Evolutionary conservation across 2,888 invertebrate species (phyloP).

Genomic region (Folsomia candida): DNA sequence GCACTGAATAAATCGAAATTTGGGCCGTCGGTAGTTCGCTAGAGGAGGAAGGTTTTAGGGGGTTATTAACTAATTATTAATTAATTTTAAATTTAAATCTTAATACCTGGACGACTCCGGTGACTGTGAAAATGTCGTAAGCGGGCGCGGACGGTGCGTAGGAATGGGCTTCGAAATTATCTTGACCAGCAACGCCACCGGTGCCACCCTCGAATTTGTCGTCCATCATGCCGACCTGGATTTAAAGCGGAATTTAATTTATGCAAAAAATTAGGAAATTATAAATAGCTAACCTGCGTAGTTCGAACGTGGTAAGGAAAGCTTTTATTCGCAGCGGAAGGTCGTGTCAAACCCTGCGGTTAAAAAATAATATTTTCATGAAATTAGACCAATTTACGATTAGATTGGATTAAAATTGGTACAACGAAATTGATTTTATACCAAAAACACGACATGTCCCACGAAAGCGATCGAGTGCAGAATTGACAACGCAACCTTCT

Average conservation of each 20-base stretch:
- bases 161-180: slow-evolving; percentile 64
- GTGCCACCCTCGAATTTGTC: slow-evolving; percentile 51
- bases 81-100: not conserved
- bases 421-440: slow-evolving; percentile 51
- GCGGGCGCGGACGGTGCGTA: slow-evolving; percentile 60
- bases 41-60: slow-evolving; percentile 5
- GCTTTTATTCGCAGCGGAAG: slow-evolving; percentile 80
- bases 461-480: slow-evolving; percentile 65
- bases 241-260: slow-evolving; percentile 47
- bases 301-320: slow-evolving; percentile 89
- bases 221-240: slow-evolving; percentile 50
- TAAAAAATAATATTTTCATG: not conserved
- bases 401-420: not conserved
- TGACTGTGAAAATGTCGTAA: slow-evolving; percentile 53
- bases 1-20: slow-evolving; percentile 45
- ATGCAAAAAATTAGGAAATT: not conserved
- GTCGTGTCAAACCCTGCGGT: slow-evolving; percentile 72
- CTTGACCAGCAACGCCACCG: slow-evolving; percentile 54
- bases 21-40: slow-evolving; percentile 22
- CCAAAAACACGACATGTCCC: slow-evolving; percentile 70
- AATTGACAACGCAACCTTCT: slow-evolving; percentile 70
- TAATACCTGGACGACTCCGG: slow-evolving; percentile 50
- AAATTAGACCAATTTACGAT: not conserved
- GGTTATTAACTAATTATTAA: not conserved
- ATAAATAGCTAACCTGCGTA: slow-evolving; percentile 52